Evolutionary conservation across 2,888 invertebrate species (phyloP), one percentile per base, ranked within the genome.

Genomic region (Cerastoderma edule): DNA sequence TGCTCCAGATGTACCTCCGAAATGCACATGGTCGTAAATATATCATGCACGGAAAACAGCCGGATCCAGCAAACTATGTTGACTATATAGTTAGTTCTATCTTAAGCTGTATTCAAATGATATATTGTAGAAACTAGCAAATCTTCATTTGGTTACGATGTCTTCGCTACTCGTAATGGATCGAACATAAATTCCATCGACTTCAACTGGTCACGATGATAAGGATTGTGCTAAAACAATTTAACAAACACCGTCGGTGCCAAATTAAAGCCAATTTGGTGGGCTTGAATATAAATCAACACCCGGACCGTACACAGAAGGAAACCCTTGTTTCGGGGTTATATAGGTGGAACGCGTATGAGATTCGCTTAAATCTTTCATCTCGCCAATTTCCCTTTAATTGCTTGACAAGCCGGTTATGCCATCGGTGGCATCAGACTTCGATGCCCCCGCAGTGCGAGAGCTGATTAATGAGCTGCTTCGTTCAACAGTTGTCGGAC

Each of bases 271-370:
- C 24, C n/a, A 35, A 32, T 22, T 60, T 30, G n/a, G 53, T 6
- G 24, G 39, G 16, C 27, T 44, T 8, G 32, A 56, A 24, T 50
- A 39, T 60, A 60, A 60, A 60, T 60, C 60, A 39, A 27, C n/a
- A n/a, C 27, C 57, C 3, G 57, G 6, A 19, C 57, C 32, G 16
- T n/a, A n/a, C n/a, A n/a, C 32, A 32, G 35, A 60, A 60, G 24
- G n/a, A 39, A 33, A 22, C 24, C 60, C 30, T 60, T 60, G 60
- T 60, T 60, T 60, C 60, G 32, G 27, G 35, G 27, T 60, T 60
- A 60, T 60, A 60, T 60, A 3, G 19, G 39, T 24, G 39, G 39
- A 39, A 22, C 57, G 50, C 57, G 30, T 1, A 19, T 24, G 19
- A 33, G 5, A n/a, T 35, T 35, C 57, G 8, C 39, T n/a, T 60